Base-by-base conservation (phyloP, 2,113 vertebrate genomes). In the Gnathonemus echidnorhynchus region DNA sequence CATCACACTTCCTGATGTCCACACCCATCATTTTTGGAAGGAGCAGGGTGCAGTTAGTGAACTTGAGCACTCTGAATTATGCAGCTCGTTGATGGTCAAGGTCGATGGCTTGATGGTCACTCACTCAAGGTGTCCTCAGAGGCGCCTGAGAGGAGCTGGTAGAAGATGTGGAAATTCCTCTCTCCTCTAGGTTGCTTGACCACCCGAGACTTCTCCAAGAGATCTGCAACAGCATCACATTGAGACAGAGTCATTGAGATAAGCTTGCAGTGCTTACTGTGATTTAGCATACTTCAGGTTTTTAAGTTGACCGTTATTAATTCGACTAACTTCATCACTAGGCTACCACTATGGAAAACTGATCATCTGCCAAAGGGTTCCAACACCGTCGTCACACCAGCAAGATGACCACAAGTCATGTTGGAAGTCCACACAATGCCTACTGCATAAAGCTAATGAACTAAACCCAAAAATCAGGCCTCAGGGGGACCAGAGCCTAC, bases 81-180 rank as follows among this genome's bases (percentile, higher is more conserved):
- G 1, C 39, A 24, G 80, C 46, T 24, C 0, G 10, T 87, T 53
- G 24, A 31, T 31, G 39, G 46, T 17, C 10, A 58, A 48, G 42
- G 84, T 10, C n/a, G 53, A 35, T 15, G 89, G 13, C 8, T 77
- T 66, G 87, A 48, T 35, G 48, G 56, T 35, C 42, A 95, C 98
- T 97, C 95, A 99, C 98, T 95, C 88, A 99, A 97, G 21, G 98
- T 96, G 89, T 98, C 98, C 87, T 99, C 97, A 0, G 98, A 98
- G 74, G 97, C 97, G 83, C 98, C 98, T 13, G 98, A 99, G 91
- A 99, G 91, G 89, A 99, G 97, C 95, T 99, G 98, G 93, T 99
- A 99, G 94, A 99, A 99, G 94, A 99, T 90, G 89, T 99, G 98
- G 93, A 99, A 99, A 94, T 99, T 99, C 93, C 98, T 97, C 95